These are phyloP conservation scores for Oreotrochilus melanogaster DNA, from an alignment of 2,113 vertebrate genomes.

Conservation along the genomic window DNA sequence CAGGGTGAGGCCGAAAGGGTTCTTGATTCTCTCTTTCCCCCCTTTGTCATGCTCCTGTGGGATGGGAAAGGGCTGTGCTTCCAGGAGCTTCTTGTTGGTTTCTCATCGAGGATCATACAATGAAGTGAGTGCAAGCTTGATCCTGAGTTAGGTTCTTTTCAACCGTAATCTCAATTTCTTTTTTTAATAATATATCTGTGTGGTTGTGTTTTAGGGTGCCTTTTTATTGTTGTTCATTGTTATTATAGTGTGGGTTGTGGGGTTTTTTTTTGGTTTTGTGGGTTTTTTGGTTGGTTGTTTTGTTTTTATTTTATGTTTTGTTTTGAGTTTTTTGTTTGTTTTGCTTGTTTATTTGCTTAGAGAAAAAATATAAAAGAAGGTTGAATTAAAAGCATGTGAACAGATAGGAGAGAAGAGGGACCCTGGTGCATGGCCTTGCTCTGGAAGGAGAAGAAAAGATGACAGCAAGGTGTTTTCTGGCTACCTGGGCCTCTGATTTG, in stretches of 20 bases:
- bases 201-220: not conserved
- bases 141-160: not conserved
- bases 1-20: not conserved
- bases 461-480: not conserved
- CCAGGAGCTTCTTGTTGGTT: not conserved
- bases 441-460: not conserved
- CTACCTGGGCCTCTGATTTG: fast-evolving
- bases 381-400: not conserved
- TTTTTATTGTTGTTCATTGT: too few species aligned
- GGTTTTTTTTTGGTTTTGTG: not conserved
- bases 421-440: not conserved
- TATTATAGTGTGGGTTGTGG: too few species aligned
- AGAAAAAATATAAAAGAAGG: not conserved
- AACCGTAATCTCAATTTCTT: fast-evolving
- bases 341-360: too few species aligned
- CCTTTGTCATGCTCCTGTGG: not conserved
- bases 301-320: too few species aligned
- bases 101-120: not conserved
- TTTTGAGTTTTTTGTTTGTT: too few species aligned
- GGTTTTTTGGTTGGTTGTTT: too few species aligned
- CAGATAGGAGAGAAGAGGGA: not conserved
- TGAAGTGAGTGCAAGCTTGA: not conserved
- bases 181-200: fast-evolving
- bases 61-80: not conserved
- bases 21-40: not conserved